A percentile compares a stretch with the other conserved stretches of the same genome.
These are phyloP conservation scores for Spodoptera frugiperda DNA, from an alignment of 1,140 invertebrate genomes.

Conservation along the genomic window DNA sequence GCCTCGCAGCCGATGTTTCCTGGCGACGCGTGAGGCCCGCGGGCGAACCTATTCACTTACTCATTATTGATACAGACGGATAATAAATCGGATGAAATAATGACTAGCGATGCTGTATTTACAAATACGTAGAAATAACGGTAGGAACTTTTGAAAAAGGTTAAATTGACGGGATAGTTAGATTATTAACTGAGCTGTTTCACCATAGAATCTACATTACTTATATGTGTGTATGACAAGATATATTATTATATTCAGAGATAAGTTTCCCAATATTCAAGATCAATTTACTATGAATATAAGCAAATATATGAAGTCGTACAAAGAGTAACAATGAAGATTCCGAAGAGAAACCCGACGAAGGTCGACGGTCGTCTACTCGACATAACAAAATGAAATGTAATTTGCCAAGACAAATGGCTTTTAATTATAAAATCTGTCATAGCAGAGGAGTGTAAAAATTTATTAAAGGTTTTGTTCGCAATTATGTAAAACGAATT, in stretches of 20 bases:
- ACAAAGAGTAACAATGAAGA: neutral
- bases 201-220: no score
- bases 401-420: slow-evolving; percentile 44
- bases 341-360: slow-evolving; percentile 5
- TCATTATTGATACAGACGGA: neutral
- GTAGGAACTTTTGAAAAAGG: no score
- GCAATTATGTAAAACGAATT: slow-evolving; percentile 40
- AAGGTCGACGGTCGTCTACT: slow-evolving; percentile 7
- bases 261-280: no score
- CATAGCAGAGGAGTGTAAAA: slow-evolving; percentile 39
- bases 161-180: no score
- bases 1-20: neutral
- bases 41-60: neutral
- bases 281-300: neutral
- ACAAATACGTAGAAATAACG: neutral
- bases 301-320: neutral
- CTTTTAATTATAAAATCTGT: slow-evolving; percentile 47
- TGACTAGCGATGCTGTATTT: neutral
- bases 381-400: slow-evolving; percentile 34
- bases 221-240: no score
- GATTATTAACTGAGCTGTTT: no score
- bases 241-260: no score
- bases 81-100: neutral
- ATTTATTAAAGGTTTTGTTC: slow-evolving; percentile 36
- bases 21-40: neutral